phyloP scores from a whole-genome alignment of 2,888 invertebrate genomes.

The Gymnocheta viridis region DNA sequence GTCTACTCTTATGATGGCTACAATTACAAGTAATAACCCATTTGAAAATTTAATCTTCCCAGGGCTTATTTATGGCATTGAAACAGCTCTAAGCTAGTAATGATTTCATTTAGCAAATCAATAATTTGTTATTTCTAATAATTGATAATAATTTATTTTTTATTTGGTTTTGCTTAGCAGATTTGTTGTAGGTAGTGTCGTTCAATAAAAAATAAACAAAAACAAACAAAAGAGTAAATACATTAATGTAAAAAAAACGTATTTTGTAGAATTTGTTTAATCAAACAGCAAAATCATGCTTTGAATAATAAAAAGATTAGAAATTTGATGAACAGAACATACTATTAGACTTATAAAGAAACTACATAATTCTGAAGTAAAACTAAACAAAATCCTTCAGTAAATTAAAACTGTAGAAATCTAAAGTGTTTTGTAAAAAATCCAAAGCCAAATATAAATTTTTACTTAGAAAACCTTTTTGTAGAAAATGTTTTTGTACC shows the following conservation, averaged over 20 bases:
- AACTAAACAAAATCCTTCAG: background rate
- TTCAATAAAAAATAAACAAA: too few species aligned
- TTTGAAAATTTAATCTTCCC: too few species aligned
- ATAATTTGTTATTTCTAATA: background rate
- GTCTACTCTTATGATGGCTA: too few species aligned
- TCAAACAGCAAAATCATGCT: background rate
- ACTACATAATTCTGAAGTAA: background rate
- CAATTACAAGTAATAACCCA: too few species aligned
- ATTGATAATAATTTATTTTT: constrained; percentile 6
- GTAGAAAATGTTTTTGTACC: too few species aligned
- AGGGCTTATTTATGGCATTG: background rate
- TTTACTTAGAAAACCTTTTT: too few species aligned
- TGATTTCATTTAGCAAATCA: background rate
- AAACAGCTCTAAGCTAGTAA: background rate
- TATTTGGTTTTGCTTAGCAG: background rate
- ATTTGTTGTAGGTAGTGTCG: background rate
- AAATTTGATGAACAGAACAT: background rate
- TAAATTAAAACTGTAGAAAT: too few species aligned
- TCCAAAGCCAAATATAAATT: too few species aligned
- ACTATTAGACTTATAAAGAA: background rate
- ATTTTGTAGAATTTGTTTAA: background rate
- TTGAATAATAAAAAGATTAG: background rate
- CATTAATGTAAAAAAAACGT: background rate
- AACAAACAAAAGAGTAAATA: background rate
- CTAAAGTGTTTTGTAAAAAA: too few species aligned